A percentile compares a stretch with the other conserved stretches of the same genome.
These are phyloP conservation scores for Rhinopomastus cyanomelas DNA, from an alignment of 2,113 vertebrate species.

Conservation along the genomic window DNA sequence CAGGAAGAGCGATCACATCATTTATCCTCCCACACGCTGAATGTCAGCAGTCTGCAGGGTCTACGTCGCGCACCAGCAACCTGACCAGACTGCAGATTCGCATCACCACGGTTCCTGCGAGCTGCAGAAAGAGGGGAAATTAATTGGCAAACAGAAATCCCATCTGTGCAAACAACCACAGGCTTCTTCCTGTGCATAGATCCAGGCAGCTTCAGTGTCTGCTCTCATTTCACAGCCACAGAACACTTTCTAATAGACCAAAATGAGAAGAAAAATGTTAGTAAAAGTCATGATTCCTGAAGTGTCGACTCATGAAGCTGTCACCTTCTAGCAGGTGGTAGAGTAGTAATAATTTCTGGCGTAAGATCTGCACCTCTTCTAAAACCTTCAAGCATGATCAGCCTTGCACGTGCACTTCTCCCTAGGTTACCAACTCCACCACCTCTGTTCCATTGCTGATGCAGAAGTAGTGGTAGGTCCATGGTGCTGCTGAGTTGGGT, in stretches of 20 bases:
- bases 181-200: neutral
- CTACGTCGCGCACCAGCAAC: neutral
- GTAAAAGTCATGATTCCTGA: neutral
- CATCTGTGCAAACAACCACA: constrained; percentile 34
- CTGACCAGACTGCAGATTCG: constrained; percentile 45
- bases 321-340: neutral
- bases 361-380: neutral
- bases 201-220: neutral
- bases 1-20: neutral
- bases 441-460: neutral
- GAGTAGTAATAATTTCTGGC: neutral
- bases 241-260: neutral
- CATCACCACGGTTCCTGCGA: constrained; percentile 26
- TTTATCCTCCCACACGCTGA: neutral
- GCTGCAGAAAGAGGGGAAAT: neutral
- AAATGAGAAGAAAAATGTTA: neutral
- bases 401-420: neutral
- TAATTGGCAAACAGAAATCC: constrained; percentile 33
- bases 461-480: neutral
- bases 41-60: neutral
- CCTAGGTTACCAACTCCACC: neutral
- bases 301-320: neutral
- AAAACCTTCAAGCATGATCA: neutral
- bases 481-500: neutral
- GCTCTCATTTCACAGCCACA: neutral